phyloP scores from a whole-genome alignment of 2,888 invertebrate species.

The Gasteruption jaculator region DNA sequence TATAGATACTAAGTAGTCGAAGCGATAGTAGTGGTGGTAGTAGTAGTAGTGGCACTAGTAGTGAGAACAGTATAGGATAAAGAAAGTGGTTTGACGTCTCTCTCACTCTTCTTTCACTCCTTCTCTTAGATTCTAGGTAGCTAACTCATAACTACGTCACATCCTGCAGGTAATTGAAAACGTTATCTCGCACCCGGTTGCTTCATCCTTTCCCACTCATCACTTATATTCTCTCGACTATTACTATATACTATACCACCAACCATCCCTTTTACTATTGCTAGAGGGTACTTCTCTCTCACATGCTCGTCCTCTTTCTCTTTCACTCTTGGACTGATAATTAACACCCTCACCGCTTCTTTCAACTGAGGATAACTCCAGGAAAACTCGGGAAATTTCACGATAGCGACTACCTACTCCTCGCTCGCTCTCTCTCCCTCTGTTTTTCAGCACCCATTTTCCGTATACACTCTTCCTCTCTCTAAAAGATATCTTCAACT shows the following conservation, averaged over 20 bases:
- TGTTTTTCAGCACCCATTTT: conserved; percentile 13
- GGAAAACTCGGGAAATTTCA: conserved; percentile 45
- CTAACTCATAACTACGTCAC: conserved; percentile 51
- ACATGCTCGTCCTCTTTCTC: conserved; percentile 18
- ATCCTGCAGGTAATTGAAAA: conserved; percentile 52
- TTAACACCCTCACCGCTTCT: conserved; percentile 40
- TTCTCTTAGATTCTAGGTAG: conserved; percentile 34
- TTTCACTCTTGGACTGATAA: conserved; percentile 35
- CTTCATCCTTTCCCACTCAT: conserved; percentile 37
- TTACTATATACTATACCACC: no score
- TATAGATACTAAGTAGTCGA: no score
- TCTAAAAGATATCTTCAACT: no score
- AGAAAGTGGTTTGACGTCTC: conserved; percentile 15
- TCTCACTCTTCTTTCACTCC: conserved; percentile 14
- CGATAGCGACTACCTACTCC: conserved; percentile 30
- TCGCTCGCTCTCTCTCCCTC: conserved; percentile 14
- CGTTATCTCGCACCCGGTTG: conserved; percentile 48
- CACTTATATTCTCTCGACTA: no score
- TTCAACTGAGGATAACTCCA: conserved; percentile 38
- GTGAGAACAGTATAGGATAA: conserved; percentile 14
- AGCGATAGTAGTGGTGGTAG: no score
- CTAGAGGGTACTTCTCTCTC: conserved; percentile 29
- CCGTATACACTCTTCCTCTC: no score
- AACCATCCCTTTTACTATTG: conserved; percentile 22
- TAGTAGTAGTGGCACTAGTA: no score